Conservation (phyloP, 2,113 vertebrate genomes). For the Pseudolaguvia tuberculata region DNA sequence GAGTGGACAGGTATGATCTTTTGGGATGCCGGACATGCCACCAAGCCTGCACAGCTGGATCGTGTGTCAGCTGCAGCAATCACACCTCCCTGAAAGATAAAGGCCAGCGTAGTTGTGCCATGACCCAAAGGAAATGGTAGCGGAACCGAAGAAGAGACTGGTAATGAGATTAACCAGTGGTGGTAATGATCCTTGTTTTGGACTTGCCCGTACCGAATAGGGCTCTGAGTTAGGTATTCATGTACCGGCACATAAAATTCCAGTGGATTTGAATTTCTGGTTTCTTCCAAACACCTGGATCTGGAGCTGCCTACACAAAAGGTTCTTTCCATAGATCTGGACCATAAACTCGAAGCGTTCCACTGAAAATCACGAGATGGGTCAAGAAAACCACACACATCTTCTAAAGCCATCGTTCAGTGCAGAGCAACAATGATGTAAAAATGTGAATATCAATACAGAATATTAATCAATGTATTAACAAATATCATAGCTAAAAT, state of each 20-base stretch:
- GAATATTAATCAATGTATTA: not conserved
- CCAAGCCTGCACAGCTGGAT: conserved; percentile 73
- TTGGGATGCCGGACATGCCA: conserved; percentile 71
- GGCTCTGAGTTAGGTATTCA: conserved; percentile 61
- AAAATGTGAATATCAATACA: not conserved
- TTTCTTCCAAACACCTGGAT: conserved; percentile 20
- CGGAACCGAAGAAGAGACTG: conserved; percentile 54
- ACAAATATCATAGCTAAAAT: not conserved
- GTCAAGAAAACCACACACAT: conserved; percentile 63
- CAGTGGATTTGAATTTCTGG: conserved; percentile 41
- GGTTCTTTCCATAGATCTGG: conserved; percentile 9
- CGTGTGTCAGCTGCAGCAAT: conserved; percentile 80
- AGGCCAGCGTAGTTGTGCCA: conserved; percentile 83
- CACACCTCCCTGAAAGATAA: conserved; percentile 74
- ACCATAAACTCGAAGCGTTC: conserved; percentile 33
- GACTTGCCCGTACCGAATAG: conserved; percentile 64
- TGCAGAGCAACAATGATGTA: not conserved
- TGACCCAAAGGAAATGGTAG: conserved; percentile 71
- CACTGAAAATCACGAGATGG: conserved; percentile 18
- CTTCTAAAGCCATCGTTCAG: conserved; percentile 73
- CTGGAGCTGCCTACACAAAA: conserved; percentile 22
- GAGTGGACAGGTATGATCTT: conserved; percentile 81
- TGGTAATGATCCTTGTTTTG: conserved; percentile 21
- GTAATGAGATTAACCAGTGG: conserved; percentile 21
- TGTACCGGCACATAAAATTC: conserved; percentile 59